phyloP scores from a whole-genome alignment of 2,113 vertebrate genomes.

The Meles meles region DNA sequence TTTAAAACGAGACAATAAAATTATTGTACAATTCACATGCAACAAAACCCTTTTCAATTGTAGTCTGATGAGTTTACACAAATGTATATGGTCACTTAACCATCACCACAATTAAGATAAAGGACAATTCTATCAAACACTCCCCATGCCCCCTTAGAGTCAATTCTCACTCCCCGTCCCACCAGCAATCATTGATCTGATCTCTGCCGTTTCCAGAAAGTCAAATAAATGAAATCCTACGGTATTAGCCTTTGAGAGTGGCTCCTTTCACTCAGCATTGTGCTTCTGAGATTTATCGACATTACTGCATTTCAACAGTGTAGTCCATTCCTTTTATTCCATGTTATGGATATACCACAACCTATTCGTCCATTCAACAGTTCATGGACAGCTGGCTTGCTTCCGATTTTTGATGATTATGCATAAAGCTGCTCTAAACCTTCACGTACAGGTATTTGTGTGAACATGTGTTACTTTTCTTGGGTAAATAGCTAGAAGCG shows the following conservation, averaged over 20 bases:
- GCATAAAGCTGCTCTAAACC: constrained; percentile 8
- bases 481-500: background rate
- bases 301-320: background rate
- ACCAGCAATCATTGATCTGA: background rate
- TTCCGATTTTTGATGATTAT: background rate
- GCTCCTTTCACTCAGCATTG: background rate
- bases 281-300: background rate
- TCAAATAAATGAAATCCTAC: background rate
- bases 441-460: background rate
- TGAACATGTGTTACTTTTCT: background rate
- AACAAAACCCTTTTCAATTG: constrained; percentile 21
- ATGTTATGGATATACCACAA: background rate
- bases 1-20: background rate
- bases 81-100: background rate
- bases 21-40: background rate
- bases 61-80: background rate
- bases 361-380: background rate
- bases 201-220: constrained; percentile 4
- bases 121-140: background rate
- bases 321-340: background rate
- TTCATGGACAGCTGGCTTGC: background rate
- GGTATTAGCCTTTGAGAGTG: background rate
- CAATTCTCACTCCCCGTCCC: background rate
- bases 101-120: background rate
- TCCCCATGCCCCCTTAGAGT: background rate